Percentiles rank a stretch among this genome's conserved stretches.
Conservation (phyloP, 2,797 vertebrate genomes). For the Oreortyx pictus region DNA sequence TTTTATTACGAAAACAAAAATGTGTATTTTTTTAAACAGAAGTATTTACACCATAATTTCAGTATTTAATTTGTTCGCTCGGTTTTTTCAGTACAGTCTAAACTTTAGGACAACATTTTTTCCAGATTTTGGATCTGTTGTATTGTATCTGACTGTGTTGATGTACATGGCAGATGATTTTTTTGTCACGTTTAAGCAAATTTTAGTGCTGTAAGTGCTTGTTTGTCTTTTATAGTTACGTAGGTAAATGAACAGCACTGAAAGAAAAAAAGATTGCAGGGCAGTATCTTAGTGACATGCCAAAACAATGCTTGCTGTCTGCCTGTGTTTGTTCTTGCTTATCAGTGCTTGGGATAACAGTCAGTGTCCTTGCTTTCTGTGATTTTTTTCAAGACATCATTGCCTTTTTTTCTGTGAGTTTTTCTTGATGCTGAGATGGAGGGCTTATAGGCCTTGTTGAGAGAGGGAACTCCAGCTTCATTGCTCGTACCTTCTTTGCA, state of each 20-base stretch:
- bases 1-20: not conserved
- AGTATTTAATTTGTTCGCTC: not conserved
- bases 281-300: not conserved
- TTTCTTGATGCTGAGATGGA: not conserved
- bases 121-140: not conserved
- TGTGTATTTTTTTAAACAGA: not conserved
- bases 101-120: not conserved
- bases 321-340: not conserved
- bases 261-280: not conserved
- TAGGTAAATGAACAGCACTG: not conserved
- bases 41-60: not conserved
- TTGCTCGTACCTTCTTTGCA: not conserved
- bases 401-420: not conserved
- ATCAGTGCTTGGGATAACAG: not conserved
- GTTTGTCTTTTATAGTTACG: not conserved
- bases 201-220: not conserved
- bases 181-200: conserved; percentile 8
- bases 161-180: not conserved
- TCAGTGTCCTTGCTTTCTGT: not conserved
- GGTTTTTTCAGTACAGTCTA: not conserved
- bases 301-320: not conserved
- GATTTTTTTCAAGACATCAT: conserved; percentile 11
- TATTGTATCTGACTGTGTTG: not conserved
- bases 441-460: not conserved
- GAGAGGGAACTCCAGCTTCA: not conserved